Conservation (phyloP, 2,113 vertebrate genomes). For the Stomatorhinus ivindoensis region DNA sequence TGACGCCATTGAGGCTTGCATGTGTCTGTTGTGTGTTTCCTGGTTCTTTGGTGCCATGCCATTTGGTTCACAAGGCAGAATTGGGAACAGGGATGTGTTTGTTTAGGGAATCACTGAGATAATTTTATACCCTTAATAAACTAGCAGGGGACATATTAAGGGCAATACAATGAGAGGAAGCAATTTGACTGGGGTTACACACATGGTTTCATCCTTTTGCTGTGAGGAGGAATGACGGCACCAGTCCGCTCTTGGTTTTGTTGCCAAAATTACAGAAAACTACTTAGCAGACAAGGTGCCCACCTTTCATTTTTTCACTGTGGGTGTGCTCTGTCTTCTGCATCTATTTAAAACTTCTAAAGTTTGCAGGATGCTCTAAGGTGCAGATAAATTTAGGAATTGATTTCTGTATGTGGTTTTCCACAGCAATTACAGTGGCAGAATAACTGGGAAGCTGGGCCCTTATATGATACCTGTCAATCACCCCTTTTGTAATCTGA, state of each 20-base stretch:
- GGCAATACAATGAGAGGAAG: background rate
- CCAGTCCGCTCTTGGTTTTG: background rate
- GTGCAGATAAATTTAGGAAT: conserved; percentile 38
- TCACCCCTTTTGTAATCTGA: conserved; percentile 56
- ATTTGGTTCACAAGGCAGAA: background rate
- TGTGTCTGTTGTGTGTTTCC: background rate
- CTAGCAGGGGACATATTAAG: background rate
- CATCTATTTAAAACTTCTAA: background rate
- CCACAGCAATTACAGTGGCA: conserved; percentile 27
- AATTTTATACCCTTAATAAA: background rate
- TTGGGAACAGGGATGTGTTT: background rate
- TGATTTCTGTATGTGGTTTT: conserved; percentile 36
- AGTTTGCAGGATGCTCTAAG: conserved; percentile 4
- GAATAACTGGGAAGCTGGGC: conserved; percentile 36
- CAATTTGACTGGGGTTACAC: background rate
- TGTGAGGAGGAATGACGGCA: background rate
- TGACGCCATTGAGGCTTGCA: background rate
- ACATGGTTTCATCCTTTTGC: background rate
- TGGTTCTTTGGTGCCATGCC: background rate
- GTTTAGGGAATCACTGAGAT: background rate
- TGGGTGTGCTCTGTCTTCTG: conserved; percentile 15
- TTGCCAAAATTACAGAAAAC: background rate
- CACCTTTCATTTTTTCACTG: conserved; percentile 23
- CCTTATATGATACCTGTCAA: conserved; percentile 48
- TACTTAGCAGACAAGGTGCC: conserved; percentile 8